Evolutionary conservation across 2,113 vertebrate species (phyloP), one percentile per base, ranked within the genome.

Genomic region (Elephantulus edwardii): DNA sequence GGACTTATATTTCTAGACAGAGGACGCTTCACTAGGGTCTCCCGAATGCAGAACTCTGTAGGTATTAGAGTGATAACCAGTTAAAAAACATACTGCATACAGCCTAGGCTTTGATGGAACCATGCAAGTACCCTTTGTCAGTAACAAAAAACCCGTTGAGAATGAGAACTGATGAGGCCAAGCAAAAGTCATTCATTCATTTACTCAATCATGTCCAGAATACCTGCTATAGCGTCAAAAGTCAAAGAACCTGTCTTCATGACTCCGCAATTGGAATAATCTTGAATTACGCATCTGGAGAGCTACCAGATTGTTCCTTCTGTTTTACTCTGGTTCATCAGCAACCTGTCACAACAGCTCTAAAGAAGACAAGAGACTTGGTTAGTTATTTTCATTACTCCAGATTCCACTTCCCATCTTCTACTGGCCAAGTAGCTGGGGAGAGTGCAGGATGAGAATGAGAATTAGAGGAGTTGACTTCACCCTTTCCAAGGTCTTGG

Each of bases 401-500:
- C 64, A 76, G 56, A 48, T 11, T 5, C 74, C 38, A 42, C 48
- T 81, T 90, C 68, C 60, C 24, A 17, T 30, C 19, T 80, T 56
- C 26, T 33, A 0, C 30, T 38, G 52, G 64, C 13, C 1, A n/a
- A 62, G 20, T 33, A 86, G 83, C 76, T 44, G 71, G 66, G n/a
- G 24, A 60, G 46, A 75, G 46, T 62, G 64, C 16, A 64, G 66
- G 33, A 19, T 88, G 88, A 56, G 62, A 66, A 19, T 88, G 88
- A 56, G 62, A 66, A n/a, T 0, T 40, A 24, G 50, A 40, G 66
- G 70, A n/a, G 33, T 44, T 70, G 58, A 42, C 52, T 72, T 62
- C 6, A 44, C 58, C 75, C 52, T 95, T 91, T 48, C 70, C 71
- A 50, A 93, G 60, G 30, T 84, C 89, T 92, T 83, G 68, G 87